These are phyloP conservation scores for Drosophila silvestris DNA, from an alignment of 2,888 invertebrate genomes.

Conservation along the genomic window DNA sequence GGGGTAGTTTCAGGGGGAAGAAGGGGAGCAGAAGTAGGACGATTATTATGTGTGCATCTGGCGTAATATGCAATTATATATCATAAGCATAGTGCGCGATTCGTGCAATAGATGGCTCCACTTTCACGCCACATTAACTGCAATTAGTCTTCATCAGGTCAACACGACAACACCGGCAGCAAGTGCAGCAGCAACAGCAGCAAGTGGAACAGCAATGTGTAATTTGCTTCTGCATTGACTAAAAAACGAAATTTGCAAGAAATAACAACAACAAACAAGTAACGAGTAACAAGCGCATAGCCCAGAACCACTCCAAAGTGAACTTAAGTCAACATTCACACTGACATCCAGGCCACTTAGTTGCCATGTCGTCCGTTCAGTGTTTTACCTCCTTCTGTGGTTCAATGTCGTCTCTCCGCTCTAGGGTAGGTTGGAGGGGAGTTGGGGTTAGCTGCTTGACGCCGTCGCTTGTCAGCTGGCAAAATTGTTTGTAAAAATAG, in stretches of 20 bases:
- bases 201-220: slow-evolving; percentile 51
- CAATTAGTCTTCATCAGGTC: slow-evolving; percentile 77
- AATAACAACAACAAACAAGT: slow-evolving; percentile 23
- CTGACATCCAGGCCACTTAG: slow-evolving; percentile 71
- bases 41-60: slow-evolving; percentile 16
- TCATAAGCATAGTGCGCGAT: slow-evolving; percentile 25
- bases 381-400: slow-evolving; percentile 47
- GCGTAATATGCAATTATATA: slow-evolving; percentile 23
- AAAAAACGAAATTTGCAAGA: slow-evolving; percentile 26
- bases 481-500: slow-evolving; percentile 78
- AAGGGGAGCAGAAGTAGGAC: neutral
- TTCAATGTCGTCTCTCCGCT: slow-evolving; percentile 58
- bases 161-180: slow-evolving; percentile 55
- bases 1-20: neutral
- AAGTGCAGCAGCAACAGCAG: slow-evolving; percentile 24
- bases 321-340: slow-evolving; percentile 44
- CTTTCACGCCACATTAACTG: slow-evolving; percentile 70
- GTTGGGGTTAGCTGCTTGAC: slow-evolving; percentile 39
- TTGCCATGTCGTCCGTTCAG: slow-evolving; percentile 63
- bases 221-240: slow-evolving; percentile 43
- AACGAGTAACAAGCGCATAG: slow-evolving; percentile 52
- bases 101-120: slow-evolving; percentile 61
- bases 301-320: slow-evolving; percentile 45
- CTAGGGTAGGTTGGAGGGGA: neutral
- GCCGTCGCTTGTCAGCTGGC: slow-evolving; percentile 76